Base-by-base conservation (phyloP, 2,113 vertebrate genomes). In the Morone saxatilis region DNA sequence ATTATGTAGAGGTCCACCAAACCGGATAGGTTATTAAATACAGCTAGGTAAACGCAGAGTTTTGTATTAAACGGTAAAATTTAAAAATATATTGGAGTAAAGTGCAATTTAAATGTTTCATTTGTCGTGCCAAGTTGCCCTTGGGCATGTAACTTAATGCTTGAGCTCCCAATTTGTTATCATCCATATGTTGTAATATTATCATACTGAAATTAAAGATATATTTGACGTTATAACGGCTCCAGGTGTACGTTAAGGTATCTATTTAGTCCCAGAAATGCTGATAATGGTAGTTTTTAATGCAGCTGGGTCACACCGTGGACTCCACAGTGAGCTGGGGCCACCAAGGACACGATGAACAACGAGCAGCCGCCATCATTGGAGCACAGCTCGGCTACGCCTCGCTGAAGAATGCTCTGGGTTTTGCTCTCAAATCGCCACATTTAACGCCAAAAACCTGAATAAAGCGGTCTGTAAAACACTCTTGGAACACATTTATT, bases 321-420 rank as follows among this genome's bases (percentile, higher is more conserved):
- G 31, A 71, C 75, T 0, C 74, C 79, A 71, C 71, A 40, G 50
- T 54, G 85, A 91, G 84, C 76, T 54, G 78, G 71, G 72, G 77
- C 91, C 88, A 92, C 91, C 86, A 93, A 93, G 93, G 90, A 92
- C 92, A 90, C 82, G 81, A 68, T 7, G 91, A 93, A 93, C 93
- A 89, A 92, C 91, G 60, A 91, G 82, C 90, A 84, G 84, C 91
- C 96, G 95, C 95, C 95, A 96, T 96, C 94, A 95, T 91, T 71
- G 90, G 81, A 86, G 83, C 80, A 51, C 79, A 62, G 48, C 80
- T 90, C 94, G 93, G 92, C 90, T 91, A 94, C 93, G 93, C 93
- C 92, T 94, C 90, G 93, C 83, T 84, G 85, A 91, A 93, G 91
- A 96, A 94, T 90, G 86, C 87, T 74, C 87, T 59, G 10, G 22